Conservation (phyloP, 2,888 invertebrate genomes). For the Andrena camellia region DNA sequence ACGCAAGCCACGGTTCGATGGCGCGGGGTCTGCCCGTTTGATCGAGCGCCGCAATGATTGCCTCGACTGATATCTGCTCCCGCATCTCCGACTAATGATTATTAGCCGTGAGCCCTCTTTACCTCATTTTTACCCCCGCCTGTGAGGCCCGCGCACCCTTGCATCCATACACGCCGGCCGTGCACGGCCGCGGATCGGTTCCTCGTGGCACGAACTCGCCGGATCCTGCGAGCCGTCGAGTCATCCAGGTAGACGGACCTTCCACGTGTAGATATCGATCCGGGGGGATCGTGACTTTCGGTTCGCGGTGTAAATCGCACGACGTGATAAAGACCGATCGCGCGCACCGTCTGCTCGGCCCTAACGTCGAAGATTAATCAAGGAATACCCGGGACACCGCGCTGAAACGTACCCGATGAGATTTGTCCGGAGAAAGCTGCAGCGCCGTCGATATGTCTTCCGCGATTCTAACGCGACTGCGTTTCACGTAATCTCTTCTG, state of each 20-base stretch:
- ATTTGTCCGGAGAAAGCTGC: slow-evolving; percentile 1
- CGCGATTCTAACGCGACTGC: slow-evolving; percentile 40
- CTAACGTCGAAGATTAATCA: not conserved
- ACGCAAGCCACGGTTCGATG: slow-evolving; percentile 34
- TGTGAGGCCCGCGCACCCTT: slow-evolving; percentile 62
- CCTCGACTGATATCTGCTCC: slow-evolving; percentile 79
- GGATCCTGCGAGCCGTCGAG: slow-evolving; percentile 56
- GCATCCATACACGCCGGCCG: slow-evolving; percentile 53
- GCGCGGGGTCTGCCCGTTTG: slow-evolving; percentile 63
- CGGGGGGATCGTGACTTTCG: slow-evolving; percentile 70
- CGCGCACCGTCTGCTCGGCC: slow-evolving; percentile 36
- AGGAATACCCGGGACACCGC: not conserved
- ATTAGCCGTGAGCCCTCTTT: slow-evolving; percentile 76
- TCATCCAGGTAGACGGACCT: slow-evolving; percentile 67
- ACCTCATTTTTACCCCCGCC: slow-evolving; percentile 66
- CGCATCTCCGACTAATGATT: slow-evolving; percentile 80
- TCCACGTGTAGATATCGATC: slow-evolving; percentile 58
- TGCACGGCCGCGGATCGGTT: slow-evolving; percentile 65
- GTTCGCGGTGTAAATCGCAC: slow-evolving; percentile 69
- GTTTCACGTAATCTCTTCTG: slow-evolving; percentile 57
- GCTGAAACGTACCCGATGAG: not conserved
- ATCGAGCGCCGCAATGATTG: slow-evolving; percentile 80
- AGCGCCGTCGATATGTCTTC: slow-evolving; percentile 3
- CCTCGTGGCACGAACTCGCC: slow-evolving; percentile 61
- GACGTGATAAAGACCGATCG: slow-evolving; percentile 68